Evolutionary conservation across 2,888 invertebrate species (phyloP).

Genomic region (Chouioia cunea): DNA sequence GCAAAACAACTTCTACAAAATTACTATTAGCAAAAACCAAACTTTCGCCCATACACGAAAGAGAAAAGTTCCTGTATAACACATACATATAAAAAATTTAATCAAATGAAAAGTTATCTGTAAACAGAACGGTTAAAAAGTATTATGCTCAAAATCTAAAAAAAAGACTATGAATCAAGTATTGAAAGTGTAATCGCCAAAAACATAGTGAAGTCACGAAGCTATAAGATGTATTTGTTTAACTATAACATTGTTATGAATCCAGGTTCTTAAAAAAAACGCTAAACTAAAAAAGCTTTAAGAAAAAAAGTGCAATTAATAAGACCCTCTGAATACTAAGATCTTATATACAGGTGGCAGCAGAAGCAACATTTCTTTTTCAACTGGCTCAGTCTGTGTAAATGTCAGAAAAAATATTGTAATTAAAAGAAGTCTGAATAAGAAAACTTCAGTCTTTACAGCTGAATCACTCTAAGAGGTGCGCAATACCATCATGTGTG

Average conservation of each 20-base stretch:
- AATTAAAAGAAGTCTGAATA: not conserved
- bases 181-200: not conserved
- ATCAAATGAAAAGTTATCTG: not conserved
- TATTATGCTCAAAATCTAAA: no score
- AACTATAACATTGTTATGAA: not conserved
- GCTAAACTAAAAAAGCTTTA: not conserved
- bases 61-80: not conserved
- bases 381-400: not conserved
- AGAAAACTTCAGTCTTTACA: slow-evolving; percentile 1
- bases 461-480: not conserved
- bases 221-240: not conserved
- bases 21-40: slow-evolving; percentile 1
- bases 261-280: not conserved
- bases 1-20: slow-evolving; percentile 8
- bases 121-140: not conserved
- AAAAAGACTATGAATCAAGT: not conserved
- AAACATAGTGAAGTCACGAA: no score
- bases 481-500: not conserved
- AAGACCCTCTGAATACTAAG: not conserved
- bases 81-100: not conserved
- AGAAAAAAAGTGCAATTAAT: not conserved
- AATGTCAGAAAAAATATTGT: not conserved
- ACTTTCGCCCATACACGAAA: not conserved
- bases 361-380: not conserved
- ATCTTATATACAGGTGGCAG: slow-evolving; percentile 11